A percentile compares a stretch with the other conserved stretches of the same genome.
Conservation (phyloP, 2,113 vertebrate genomes). For the Philantomba maxwellii region DNA sequence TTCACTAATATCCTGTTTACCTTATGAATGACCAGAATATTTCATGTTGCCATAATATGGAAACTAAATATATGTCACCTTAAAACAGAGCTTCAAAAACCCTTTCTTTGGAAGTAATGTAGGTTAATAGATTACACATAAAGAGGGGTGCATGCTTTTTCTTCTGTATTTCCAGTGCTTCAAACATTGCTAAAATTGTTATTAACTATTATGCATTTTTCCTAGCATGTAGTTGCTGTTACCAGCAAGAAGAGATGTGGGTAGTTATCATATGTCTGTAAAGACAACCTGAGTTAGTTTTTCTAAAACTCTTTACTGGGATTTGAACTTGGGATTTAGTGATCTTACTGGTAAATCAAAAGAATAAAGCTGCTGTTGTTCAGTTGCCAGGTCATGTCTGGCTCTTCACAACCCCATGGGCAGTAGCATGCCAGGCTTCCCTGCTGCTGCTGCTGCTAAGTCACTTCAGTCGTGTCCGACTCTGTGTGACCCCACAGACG, state of each 20-base stretch:
- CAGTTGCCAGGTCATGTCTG: background rate
- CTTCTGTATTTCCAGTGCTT: background rate
- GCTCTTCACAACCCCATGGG: background rate
- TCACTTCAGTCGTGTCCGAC: background rate
- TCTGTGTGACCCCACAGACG: background rate
- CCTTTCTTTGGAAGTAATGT: background rate
- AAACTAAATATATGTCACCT: background rate
- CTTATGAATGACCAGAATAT: conserved; percentile 60
- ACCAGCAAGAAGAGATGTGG: background rate
- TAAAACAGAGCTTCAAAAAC: background rate
- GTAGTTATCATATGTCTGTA: background rate
- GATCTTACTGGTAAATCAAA: background rate
- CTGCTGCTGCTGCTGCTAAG: background rate
- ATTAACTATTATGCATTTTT: background rate
- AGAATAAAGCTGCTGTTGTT: background rate
- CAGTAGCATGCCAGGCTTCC: background rate
- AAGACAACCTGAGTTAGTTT: background rate
- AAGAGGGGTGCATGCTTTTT: background rate
- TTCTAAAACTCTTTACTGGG: background rate
- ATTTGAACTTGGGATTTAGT: background rate
- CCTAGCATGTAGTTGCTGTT: background rate
- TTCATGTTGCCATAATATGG: background rate
- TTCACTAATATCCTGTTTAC: conserved; percentile 33
- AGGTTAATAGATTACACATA: background rate
- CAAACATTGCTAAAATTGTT: background rate